phyloP scores from a whole-genome alignment of 1,140 invertebrate species.

The Pogonus chalceus region DNA sequence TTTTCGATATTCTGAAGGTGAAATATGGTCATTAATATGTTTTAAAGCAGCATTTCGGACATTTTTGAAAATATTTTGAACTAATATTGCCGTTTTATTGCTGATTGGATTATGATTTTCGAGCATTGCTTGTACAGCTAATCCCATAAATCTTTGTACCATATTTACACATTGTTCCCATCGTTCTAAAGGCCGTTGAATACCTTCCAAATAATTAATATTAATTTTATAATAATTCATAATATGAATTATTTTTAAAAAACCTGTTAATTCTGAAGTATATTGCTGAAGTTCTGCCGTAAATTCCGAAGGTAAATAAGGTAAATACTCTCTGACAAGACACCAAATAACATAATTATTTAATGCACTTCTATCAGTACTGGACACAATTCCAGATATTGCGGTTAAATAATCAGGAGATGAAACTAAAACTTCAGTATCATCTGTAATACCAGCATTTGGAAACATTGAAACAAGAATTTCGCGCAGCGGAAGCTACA shows the following conservation, averaged over 20 bases:
- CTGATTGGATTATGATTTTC: constrained; percentile 33
- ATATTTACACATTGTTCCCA: constrained; percentile 48
- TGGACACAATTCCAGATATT: constrained; percentile 44
- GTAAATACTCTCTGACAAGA: constrained; percentile 43
- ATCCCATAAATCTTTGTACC: constrained; percentile 41
- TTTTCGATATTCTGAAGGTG: constrained; percentile 27
- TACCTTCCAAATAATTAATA: constrained; percentile 32
- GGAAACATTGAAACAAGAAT: constrained; percentile 46
- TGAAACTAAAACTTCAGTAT: constrained; percentile 43
- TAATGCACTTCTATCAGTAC: constrained; percentile 43
- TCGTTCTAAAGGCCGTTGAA: constrained; percentile 36
- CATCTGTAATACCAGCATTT: constrained; percentile 38
- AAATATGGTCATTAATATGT: constrained; percentile 20
- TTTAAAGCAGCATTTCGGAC: constrained; percentile 25
- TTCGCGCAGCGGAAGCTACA: constrained; percentile 44
- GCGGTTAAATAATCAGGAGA: constrained; percentile 43
- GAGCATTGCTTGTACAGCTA: constrained; percentile 43
- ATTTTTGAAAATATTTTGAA: constrained; percentile 33
- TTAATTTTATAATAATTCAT: not conserved
- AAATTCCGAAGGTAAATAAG: constrained; percentile 46
- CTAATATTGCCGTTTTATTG: constrained; percentile 16
- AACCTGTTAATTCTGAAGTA: constrained; percentile 40
- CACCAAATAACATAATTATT: constrained; percentile 55
- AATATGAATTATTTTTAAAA: not conserved
- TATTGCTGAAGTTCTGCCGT: constrained; percentile 42